These are phyloP conservation scores for Mirza zaza DNA, from an alignment of 2,113 vertebrate genomes.

Conservation along the genomic window DNA sequence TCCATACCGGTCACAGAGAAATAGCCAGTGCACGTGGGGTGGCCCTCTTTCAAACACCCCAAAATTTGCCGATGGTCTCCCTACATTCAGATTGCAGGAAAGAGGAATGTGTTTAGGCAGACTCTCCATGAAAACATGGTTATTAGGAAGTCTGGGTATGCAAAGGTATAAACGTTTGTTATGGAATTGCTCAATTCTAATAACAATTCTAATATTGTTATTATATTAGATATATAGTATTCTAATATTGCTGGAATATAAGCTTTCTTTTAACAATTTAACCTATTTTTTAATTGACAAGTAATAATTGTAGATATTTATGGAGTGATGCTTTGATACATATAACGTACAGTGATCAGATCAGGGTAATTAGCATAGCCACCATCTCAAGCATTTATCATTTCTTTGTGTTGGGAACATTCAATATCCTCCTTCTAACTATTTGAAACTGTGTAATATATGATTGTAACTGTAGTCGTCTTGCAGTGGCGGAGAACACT, in stretches of 20 bases:
- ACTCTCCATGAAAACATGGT: not conserved
- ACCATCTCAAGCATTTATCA: not conserved
- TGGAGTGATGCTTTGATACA: not conserved
- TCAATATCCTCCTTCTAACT: not conserved
- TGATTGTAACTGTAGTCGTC: not conserved
- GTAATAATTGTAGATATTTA: not conserved
- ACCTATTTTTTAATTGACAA: not conserved
- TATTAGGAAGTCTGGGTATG: not conserved
- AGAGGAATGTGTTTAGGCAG: not conserved
- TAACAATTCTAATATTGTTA: no score
- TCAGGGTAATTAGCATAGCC: not conserved
- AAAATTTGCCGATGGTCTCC: not conserved
- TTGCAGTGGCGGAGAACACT: not conserved
- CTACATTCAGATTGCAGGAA: fast-evolving
- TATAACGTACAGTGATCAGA: not conserved
- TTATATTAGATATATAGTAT: no score
- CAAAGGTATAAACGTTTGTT: not conserved
- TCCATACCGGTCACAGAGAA: not conserved
- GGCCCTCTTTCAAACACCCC: fast-evolving
- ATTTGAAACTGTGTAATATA: not conserved
- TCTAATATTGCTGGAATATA: no score
- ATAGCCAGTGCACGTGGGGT: fast-evolving
- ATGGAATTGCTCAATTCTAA: not conserved
- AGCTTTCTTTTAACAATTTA: not conserved
- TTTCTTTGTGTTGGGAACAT: not conserved